phyloP scores from a whole-genome alignment of 2,797 vertebrate genomes.

The Cygnus olor region DNA sequence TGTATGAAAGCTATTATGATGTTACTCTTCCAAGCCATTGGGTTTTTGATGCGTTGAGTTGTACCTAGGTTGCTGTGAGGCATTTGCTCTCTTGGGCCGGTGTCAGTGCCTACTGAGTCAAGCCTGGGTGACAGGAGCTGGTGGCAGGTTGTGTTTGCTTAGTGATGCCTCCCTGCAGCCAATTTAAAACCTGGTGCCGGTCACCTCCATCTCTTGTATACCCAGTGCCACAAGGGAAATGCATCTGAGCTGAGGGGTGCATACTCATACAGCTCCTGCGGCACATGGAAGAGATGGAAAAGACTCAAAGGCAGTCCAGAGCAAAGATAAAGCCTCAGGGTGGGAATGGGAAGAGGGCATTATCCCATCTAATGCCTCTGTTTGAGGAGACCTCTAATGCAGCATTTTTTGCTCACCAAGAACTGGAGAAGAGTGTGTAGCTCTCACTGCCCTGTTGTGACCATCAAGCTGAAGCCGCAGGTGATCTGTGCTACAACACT shows the following conservation, averaged over 20 bases:
- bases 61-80: neutral
- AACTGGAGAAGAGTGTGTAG: neutral
- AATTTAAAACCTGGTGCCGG: neutral
- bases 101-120: rapidly evolving
- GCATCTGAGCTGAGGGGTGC: neutral
- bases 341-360: neutral
- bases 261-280: neutral
- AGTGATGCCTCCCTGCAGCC: neutral
- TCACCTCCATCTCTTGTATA: neutral
- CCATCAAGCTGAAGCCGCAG: neutral
- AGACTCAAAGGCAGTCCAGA: neutral
- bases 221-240: neutral
- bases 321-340: too few relatives aligned
- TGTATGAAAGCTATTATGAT: conserved; percentile 16
- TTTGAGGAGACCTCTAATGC: neutral
- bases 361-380: neutral
- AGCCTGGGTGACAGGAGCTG: neutral
- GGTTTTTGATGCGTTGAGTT: neutral
- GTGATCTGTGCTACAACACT: neutral
- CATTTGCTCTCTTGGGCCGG: rapidly evolving
- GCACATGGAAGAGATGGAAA: neutral
- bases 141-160: neutral
- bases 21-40: neutral
- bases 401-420: neutral
- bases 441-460: neutral